Percentiles rank a stretch among this genome's conserved stretches.
Evolutionary conservation across 2,113 vertebrate species (phyloP).

Genomic region (Pleuronectes platessa): DNA sequence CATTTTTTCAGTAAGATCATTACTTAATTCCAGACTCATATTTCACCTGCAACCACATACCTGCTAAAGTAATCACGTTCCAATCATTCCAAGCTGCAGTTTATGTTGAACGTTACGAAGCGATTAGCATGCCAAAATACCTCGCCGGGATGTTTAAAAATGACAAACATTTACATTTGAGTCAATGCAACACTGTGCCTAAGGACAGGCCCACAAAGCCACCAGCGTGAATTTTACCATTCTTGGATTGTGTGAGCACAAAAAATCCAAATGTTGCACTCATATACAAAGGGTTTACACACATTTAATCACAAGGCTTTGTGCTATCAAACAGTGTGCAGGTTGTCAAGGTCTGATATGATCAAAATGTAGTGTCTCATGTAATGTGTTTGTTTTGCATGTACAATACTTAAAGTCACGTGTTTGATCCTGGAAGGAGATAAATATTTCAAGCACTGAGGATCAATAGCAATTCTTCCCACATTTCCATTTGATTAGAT

Average conservation of each 20-base stretch:
- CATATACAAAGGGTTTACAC: not conserved
- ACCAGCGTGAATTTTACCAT: not conserved
- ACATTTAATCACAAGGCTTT: not conserved
- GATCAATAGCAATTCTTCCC: slow-evolving; percentile 22
- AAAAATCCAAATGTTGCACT: not conserved
- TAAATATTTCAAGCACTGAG: slow-evolving; percentile 23
- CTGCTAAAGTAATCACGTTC: too few relatives aligned
- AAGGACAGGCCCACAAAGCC: too few relatives aligned
- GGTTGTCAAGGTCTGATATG: not conserved
- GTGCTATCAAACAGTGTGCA: not conserved
- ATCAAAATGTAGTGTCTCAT: slow-evolving; percentile 6
- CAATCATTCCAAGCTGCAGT: too few relatives aligned
- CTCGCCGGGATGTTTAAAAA: too few relatives aligned
- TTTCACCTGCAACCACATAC: too few relatives aligned
- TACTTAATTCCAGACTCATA: too few relatives aligned
- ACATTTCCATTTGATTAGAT: not conserved
- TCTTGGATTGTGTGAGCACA: not conserved
- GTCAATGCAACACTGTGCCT: not conserved
- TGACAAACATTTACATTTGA: not conserved
- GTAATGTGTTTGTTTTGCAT: not conserved
- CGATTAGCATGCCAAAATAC: too few relatives aligned
- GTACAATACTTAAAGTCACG: not conserved
- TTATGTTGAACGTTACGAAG: too few relatives aligned
- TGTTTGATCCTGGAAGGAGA: slow-evolving; percentile 11
- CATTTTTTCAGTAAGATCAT: too few relatives aligned